Conservation (phyloP, 1,140 invertebrate species). For the Amphibalanus amphitrite region DNA sequence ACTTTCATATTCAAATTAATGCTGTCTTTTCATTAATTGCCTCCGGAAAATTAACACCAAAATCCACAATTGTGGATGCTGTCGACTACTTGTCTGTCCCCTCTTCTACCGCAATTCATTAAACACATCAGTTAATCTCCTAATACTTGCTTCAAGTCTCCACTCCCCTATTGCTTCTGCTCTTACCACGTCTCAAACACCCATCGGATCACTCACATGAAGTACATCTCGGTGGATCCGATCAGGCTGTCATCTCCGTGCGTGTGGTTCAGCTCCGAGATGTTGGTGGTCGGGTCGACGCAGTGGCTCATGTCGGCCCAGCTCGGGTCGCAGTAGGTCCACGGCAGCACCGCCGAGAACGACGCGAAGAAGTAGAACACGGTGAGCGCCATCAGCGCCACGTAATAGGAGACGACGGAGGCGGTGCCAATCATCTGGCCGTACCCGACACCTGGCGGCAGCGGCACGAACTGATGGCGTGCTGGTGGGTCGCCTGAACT, state of each 20-base stretch:
- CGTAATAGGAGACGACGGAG: constrained; percentile 26
- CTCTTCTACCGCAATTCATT: too few relatives aligned
- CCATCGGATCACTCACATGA: constrained; percentile 10
- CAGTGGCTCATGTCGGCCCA: constrained; percentile 18
- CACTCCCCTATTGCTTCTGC: too few relatives aligned
- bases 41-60: too few relatives aligned
- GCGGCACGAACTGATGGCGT: background rate
- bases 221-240: constrained; percentile 20
- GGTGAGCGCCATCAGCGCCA: constrained; percentile 26
- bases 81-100: too few relatives aligned
- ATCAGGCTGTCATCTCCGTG: constrained; percentile 12
- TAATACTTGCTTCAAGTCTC: too few relatives aligned
- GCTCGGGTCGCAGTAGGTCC: constrained; percentile 22
- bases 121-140: too few relatives aligned
- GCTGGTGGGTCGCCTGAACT: background rate
- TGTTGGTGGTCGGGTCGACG: background rate
- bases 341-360: constrained; percentile 23
- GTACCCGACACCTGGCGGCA: constrained; percentile 27
- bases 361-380: constrained; percentile 28
- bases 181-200: too few relatives aligned
- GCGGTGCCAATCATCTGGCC: constrained; percentile 24
- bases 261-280: constrained; percentile 7
- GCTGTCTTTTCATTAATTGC: too few relatives aligned
- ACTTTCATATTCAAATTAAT: too few relatives aligned
- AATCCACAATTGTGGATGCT: too few relatives aligned